These are phyloP conservation scores for Oryzias melastigma DNA, from an alignment of 2,113 vertebrate species.

Conservation along the genomic window DNA sequence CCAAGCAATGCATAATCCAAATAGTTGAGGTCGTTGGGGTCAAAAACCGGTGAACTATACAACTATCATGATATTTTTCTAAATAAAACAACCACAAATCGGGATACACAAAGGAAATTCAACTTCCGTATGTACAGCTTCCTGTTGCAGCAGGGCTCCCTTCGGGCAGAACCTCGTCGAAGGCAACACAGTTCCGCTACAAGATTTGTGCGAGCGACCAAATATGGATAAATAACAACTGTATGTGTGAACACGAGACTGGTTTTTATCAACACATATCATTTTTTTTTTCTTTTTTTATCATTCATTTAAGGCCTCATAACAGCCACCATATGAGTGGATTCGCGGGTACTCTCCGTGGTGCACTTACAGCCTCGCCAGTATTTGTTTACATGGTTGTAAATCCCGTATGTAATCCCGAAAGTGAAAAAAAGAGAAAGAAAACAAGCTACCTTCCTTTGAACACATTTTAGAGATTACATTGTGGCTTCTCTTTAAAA, in stretches of 20 bases:
- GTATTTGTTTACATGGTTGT: conserved; percentile 2
- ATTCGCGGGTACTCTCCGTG: neutral
- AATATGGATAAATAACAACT: conserved; percentile 42
- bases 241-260: neutral
- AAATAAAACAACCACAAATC: conserved; percentile 77
- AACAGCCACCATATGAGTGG: neutral
- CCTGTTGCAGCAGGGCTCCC: conserved; percentile 72
- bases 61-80: conserved; percentile 65
- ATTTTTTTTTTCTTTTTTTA: neutral
- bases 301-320: neutral
- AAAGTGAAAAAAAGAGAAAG: neutral
- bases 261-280: neutral
- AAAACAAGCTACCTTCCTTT: too few species aligned
- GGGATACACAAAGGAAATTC: conserved; percentile 84
- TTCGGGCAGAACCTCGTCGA: conserved; percentile 66
- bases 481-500: neutral
- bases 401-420: neutral
- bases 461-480: too few species aligned
- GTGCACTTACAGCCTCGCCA: neutral
- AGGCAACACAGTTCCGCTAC: conserved; percentile 68
- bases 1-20: conserved; percentile 63
- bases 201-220: conserved; percentile 36
- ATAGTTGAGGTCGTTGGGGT: conserved; percentile 2
- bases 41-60: conserved; percentile 19
- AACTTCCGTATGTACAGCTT: conserved; percentile 80